Base-by-base conservation (phyloP, 2,888 invertebrate genomes). In the Polyommatus iphigenia region DNA sequence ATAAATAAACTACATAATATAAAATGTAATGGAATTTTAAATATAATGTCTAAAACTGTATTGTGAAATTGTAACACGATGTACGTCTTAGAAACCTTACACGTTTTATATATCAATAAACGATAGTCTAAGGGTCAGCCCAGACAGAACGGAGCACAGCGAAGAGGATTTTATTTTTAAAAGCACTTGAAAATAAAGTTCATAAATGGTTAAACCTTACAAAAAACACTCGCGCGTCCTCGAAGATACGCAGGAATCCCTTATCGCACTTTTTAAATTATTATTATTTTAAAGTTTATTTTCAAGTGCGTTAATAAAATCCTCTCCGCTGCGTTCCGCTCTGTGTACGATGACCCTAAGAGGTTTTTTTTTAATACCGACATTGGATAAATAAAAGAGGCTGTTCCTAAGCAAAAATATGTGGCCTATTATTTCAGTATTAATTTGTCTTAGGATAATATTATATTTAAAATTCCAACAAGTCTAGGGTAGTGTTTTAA, bases 401-500 rank as follows among this genome's bases (percentile, higher is more conserved):
- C 24, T 62, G 7, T 67, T 29, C 29, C 67, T 29, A 67, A 62
- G 62, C 62, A 62, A 24, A 59, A 67, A 1, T 32, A 29, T 67
- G 67, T 32, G 67, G 67, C 67, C 67, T 67, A 67, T 67, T 67
- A 67, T 67, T 29, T 72, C 72, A 72, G 72, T 72, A 72, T 72
- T 72, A 72, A 41, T 36, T 36, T 41, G 41, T 72, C 41, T 18
- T 41, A 72, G 41, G n/a, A 5, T n/a, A n/a, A 8, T 72, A n/a
- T 72, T 41, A 8, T 50, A 54, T 75, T 75, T 54, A 29, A 75
- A 54, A 54, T 75, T 75, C 54, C 75, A 50, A 29, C 8, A 18
- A 29, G 41, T 62, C 18, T 72, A 75, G 76, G 50, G 62, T 78
- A 78, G 36, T 32, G 79, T 78, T 78, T 79, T 76, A 73, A 77